phyloP scores from a whole-genome alignment of 2,797 vertebrate genomes.

The Taeniopygia guttata region DNA sequence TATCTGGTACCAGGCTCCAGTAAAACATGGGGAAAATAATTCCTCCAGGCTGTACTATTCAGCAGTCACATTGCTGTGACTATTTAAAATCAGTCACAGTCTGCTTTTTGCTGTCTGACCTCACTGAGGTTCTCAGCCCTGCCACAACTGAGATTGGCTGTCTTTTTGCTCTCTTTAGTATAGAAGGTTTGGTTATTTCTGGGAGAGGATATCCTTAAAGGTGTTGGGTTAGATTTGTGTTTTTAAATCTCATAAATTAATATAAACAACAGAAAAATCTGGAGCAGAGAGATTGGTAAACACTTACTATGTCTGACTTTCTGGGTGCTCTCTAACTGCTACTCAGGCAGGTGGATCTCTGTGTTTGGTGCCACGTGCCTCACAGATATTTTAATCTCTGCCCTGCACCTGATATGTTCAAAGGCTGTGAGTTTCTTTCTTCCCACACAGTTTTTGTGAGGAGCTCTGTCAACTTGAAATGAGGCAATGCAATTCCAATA shows the following conservation, averaged over 20 bases:
- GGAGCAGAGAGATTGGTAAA: background rate
- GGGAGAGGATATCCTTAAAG: background rate
- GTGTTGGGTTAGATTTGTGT: background rate
- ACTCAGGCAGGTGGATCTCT: background rate
- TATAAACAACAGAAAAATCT: background rate
- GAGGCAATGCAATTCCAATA: background rate
- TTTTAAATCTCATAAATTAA: background rate
- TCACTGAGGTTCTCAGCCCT: background rate
- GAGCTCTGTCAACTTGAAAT: background rate
- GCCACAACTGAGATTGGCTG: background rate
- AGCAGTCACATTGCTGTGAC: background rate
- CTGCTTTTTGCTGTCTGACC: background rate
- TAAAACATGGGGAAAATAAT: background rate
- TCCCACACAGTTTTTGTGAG: background rate
- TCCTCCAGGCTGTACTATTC: background rate
- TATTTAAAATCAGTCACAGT: background rate
- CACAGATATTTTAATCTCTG: slow-evolving; percentile 37
- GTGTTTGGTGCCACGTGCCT: background rate
- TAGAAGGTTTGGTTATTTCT: background rate
- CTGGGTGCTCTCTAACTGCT: background rate
- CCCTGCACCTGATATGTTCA: background rate
- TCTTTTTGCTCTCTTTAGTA: background rate
- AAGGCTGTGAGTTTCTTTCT: background rate
- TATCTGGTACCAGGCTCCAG: background rate
- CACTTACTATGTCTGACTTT: background rate